phyloP scores from a whole-genome alignment of 2,797 vertebrate species.

The Esox masquinongy region DNA sequence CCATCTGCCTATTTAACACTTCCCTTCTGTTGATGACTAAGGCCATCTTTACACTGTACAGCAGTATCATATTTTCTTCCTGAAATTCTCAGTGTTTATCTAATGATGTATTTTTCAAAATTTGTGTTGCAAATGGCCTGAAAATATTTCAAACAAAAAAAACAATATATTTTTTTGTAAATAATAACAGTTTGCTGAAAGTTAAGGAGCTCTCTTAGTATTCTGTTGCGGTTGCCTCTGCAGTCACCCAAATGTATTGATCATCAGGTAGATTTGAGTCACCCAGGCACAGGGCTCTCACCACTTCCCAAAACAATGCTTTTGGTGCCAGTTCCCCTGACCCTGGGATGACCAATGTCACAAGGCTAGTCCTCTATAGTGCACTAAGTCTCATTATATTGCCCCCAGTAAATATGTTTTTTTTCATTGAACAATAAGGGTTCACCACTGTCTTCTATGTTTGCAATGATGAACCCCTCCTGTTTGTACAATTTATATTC shows the following conservation, averaged over 20 bases:
- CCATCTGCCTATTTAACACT: background rate
- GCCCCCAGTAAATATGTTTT: no score
- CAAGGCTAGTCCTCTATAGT: background rate
- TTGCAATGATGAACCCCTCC: background rate
- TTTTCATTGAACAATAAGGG: no score
- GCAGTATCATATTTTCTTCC: background rate
- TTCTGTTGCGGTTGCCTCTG: background rate
- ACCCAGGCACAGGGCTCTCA: background rate
- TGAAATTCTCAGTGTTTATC: background rate
- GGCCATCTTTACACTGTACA: background rate
- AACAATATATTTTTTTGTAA: background rate
- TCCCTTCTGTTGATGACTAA: background rate
- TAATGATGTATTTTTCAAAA: background rate
- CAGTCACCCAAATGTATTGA: background rate
- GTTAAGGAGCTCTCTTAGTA: background rate
- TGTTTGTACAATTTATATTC: conserved; percentile 17
- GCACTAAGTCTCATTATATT: background rate
- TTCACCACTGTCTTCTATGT: no score
- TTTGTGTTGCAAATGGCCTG: no score
- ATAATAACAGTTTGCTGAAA: background rate
- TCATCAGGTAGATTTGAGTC: background rate
- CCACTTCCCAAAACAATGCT: conserved; percentile 6
- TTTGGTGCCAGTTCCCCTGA: conserved; percentile 29
- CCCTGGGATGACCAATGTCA: background rate
- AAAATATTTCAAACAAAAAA: no score